Conservation (phyloP, 2,113 vertebrate species). For the Recurvirostra avosetta region DNA sequence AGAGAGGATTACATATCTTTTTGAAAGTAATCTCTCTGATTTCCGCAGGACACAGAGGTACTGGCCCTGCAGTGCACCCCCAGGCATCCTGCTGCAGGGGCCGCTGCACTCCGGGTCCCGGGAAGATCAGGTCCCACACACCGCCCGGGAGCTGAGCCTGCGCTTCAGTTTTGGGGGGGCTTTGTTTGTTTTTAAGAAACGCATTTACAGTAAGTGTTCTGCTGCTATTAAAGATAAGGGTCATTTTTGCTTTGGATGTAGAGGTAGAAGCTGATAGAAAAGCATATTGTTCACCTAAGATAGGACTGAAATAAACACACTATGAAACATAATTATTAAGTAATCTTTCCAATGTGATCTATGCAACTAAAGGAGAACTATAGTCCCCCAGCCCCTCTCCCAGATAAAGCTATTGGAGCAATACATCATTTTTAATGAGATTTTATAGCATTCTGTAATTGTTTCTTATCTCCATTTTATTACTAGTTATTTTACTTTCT, state of each 20-base stretch:
- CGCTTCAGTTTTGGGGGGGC: fast-evolving
- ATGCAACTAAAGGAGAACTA: background rate
- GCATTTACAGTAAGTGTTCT: background rate
- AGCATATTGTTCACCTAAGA: background rate
- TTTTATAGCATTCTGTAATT: background rate
- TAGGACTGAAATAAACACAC: background rate
- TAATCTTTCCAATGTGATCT: background rate
- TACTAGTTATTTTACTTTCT: background rate
- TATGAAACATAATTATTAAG: background rate
- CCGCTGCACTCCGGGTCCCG: background rate
- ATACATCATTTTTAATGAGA: background rate
- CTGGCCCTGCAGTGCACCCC: background rate
- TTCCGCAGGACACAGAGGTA: background rate
- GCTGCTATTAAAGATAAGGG: background rate
- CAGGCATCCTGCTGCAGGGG: background rate
- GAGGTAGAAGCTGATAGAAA: background rate
- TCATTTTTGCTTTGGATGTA: background rate
- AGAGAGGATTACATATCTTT: background rate
- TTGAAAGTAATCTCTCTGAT: background rate
- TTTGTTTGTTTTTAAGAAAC: background rate
- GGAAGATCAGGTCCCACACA: background rate
- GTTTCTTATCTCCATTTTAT: background rate
- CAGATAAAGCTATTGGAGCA: background rate
- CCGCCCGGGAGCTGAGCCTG: background rate
- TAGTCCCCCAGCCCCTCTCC: background rate